Conservation (phyloP, 2,888 invertebrate genomes). For the Prosapia bicincta region DNA sequence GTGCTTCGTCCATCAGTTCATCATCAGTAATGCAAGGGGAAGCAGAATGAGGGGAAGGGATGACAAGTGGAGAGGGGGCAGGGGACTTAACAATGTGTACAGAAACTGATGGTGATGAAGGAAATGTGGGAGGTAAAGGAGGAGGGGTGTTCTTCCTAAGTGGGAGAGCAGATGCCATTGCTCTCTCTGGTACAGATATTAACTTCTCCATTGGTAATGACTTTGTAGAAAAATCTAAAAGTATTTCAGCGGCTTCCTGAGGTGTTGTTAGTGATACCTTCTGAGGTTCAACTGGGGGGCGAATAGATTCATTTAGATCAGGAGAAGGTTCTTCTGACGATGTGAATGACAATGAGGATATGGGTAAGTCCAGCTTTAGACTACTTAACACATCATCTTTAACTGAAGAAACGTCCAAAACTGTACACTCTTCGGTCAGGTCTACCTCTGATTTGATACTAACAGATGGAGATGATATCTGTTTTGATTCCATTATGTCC, state of each 20-base stretch:
- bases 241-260: constrained; percentile 61
- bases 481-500: constrained; percentile 17
- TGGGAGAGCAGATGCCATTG: constrained; percentile 52
- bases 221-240: constrained; percentile 58
- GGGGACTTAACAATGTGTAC: constrained; percentile 76
- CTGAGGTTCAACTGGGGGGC: constrained; percentile 25
- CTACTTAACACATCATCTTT: constrained; percentile 36
- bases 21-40: constrained; percentile 84
- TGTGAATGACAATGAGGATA: constrained; percentile 35
- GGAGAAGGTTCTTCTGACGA: constrained; percentile 28
- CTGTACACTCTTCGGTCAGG: constrained; percentile 15
- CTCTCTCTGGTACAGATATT: constrained; percentile 52
- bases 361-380: constrained; percentile 37
- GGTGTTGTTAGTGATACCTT: constrained; percentile 46
- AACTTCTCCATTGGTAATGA: constrained; percentile 18
- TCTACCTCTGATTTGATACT: constrained; percentile 21
- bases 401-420: constrained; percentile 22
- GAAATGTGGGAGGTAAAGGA: constrained; percentile 47
- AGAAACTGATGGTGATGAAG: constrained; percentile 56
- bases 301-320: constrained; percentile 22
- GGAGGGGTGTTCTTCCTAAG: constrained; percentile 44
- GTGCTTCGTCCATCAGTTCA: constrained; percentile 85
- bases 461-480: constrained; percentile 11
- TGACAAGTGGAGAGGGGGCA: constrained; percentile 65
- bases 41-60: constrained; percentile 65